These are phyloP conservation scores for Theocolax elegans DNA, from an alignment of 1,140 invertebrate genomes.

Conservation along the genomic window DNA sequence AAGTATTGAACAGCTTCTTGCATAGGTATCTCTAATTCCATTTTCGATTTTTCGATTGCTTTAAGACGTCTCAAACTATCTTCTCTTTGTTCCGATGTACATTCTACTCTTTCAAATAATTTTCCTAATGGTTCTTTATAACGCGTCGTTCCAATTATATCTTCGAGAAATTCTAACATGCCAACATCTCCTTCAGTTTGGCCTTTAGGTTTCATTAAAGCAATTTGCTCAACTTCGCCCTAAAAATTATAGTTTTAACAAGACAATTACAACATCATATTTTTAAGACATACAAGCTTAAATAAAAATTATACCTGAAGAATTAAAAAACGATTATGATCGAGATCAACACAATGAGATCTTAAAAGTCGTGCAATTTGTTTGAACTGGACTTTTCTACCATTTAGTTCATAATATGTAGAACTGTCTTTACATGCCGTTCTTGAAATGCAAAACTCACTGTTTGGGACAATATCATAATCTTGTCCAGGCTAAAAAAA, in stretches of 20 bases:
- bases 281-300: neutral
- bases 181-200: constrained; percentile 87
- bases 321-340: constrained; percentile 98
- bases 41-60: constrained; percentile 90
- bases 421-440: constrained; percentile 91
- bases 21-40: constrained; percentile 86
- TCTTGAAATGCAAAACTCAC: constrained; percentile 85
- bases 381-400: constrained; percentile 84
- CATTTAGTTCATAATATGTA: constrained; percentile 88
- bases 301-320: constrained; percentile 77
- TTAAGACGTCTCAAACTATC: constrained; percentile 92
- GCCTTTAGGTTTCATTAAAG: constrained; percentile 98
- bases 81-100: constrained; percentile 80
- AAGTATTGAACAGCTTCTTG: constrained; percentile 88
- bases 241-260: constrained; percentile 58
- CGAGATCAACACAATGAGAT: constrained; percentile 91
- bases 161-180: constrained; percentile 98
- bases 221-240: constrained; percentile 99
- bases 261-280: neutral
- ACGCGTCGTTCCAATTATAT: constrained; percentile 94
- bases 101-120: constrained; percentile 80
- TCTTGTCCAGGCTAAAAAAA: constrained; percentile 71
- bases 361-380: constrained; percentile 85
- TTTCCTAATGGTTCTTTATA: constrained; percentile 89
- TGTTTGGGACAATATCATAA: constrained; percentile 81